Base-by-base conservation (phyloP, 2,888 invertebrate species). In the Andrena praecox region DNA sequence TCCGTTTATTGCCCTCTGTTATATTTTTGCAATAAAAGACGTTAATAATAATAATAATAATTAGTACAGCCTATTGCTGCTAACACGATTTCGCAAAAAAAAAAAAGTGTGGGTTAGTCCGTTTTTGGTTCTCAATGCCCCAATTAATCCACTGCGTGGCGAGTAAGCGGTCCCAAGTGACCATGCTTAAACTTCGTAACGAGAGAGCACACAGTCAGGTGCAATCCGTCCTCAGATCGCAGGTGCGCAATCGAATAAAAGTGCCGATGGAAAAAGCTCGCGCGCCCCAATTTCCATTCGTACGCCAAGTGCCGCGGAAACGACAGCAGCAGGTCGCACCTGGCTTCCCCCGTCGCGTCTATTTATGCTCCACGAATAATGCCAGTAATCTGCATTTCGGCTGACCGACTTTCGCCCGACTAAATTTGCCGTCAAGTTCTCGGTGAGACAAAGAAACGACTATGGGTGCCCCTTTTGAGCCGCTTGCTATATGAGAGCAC, bases 291-390 rank as follows among this genome's bases (percentile, higher is more conserved):
- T 91, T 89, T 85, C 76, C 80, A 72, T 86, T 83, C 48, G 76
- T 76, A 71, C 67, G 85, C 35, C 62, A 67, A 62, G 56, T 48
- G 75, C 52, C 63, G 82, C 88, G 89, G 89, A 90, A 90, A 85
- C 82, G 76, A 64, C 83, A 77, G 69, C 77, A 76, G 79, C 82
- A 84, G 87, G 87, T 91, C 85, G 87, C 91, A 91, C 90, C 91
- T 91, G 91, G 90, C 85, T 89, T 89, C 88, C 20, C 77, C 77
- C 60, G 59, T 59, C 74, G 73, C 63, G 63, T 64, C 84, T 90
- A 88, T 91, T 91, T 91, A 87, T 81, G 82, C 78, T 77, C 60
- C 33, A 35, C 33, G 80, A 87, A 87, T 86, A 75, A 76, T 67
- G 62, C 62, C 31, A 66, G 72, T 72, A 87, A 87, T 78, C 64